phyloP scores from a whole-genome alignment of 2,888 invertebrate genomes.

The Augochlorella aurata region DNA sequence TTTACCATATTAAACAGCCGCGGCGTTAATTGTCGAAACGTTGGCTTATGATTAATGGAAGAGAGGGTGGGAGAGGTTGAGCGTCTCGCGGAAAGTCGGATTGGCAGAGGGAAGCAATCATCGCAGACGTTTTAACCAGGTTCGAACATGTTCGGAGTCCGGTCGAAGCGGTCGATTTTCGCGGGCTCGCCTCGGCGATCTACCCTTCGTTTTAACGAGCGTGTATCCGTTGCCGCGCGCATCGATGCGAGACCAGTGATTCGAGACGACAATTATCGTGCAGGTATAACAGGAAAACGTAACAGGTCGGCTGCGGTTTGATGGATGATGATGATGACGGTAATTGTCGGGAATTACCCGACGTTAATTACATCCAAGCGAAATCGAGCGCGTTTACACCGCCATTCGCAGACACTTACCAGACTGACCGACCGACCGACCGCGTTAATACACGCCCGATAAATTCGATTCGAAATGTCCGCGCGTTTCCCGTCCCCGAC shows the following conservation, averaged over 20 bases:
- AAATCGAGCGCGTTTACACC: conserved; percentile 63
- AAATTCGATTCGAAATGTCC: conserved; percentile 62
- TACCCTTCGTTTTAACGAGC: conserved; percentile 43
- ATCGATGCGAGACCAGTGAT: conserved; percentile 57
- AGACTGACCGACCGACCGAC: conserved; percentile 61
- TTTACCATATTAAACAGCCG: no score
- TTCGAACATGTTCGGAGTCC: background rate
- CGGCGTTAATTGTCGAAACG: no score
- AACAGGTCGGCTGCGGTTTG: conserved; percentile 68
- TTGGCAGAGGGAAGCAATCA: background rate
- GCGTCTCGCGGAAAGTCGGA: background rate
- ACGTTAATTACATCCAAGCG: conserved; percentile 66
- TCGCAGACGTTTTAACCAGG: background rate
- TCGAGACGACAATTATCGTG: conserved; percentile 67
- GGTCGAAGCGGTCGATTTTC: background rate
- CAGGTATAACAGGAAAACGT: conserved; percentile 70
- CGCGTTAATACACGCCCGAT: conserved; percentile 68
- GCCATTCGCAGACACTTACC: conserved; percentile 66
- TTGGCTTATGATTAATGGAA: no score
- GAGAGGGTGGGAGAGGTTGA: no score
- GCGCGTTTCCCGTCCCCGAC: conserved; percentile 38
- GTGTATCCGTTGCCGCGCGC: conserved; percentile 12
- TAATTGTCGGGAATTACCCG: conserved; percentile 70
- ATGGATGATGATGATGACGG: conserved; percentile 70
- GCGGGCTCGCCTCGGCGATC: conserved; percentile 8